Evolutionary conservation across 2,113 vertebrate genomes (phyloP).

Genomic region (Pristiophorus japonicus): DNA sequence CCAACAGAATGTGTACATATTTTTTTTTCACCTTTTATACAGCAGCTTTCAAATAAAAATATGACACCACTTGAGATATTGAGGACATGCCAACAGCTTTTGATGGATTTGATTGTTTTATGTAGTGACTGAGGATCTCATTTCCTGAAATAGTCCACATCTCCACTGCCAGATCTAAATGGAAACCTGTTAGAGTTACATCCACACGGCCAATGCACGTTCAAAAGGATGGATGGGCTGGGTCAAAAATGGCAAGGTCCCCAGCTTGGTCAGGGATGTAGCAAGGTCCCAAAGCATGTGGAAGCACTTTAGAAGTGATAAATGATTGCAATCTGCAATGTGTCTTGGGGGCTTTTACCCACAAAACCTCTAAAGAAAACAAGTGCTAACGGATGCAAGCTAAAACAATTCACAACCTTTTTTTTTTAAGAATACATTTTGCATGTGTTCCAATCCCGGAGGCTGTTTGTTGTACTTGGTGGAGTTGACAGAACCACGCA

Average conservation of each 20-base stretch:
- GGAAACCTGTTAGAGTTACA: slow-evolving; percentile 49
- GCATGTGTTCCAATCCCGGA: slow-evolving; percentile 9
- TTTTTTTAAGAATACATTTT: slow-evolving; percentile 12
- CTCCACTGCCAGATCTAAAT: slow-evolving; percentile 59
- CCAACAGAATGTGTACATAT: slow-evolving; percentile 62
- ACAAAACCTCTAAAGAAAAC: slow-evolving; percentile 34
- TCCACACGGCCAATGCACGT: slow-evolving; percentile 36
- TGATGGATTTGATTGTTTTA: slow-evolving; percentile 76
- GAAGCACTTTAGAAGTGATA: slow-evolving; percentile 48
- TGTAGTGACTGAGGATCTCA: slow-evolving; percentile 73
- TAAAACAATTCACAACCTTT: slow-evolving; percentile 24
- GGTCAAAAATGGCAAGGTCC: slow-evolving; percentile 43
- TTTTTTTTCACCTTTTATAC: slow-evolving; percentile 62
- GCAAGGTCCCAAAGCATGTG: slow-evolving; percentile 45
- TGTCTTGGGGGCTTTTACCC: slow-evolving; percentile 36
- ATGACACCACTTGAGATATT: slow-evolving; percentile 66
- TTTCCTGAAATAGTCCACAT: slow-evolving; percentile 71
- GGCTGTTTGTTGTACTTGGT: slow-evolving; percentile 32
- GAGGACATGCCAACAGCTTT: slow-evolving; percentile 62
- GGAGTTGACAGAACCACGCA: slow-evolving; percentile 9
- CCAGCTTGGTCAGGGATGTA: slow-evolving; percentile 44
- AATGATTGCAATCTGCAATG: slow-evolving; percentile 39
- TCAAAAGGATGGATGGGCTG: slow-evolving; percentile 38
- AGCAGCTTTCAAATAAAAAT: slow-evolving; percentile 54
- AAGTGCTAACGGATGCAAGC: slow-evolving; percentile 37